Base-by-base conservation (phyloP, 2,888 invertebrate species). In the Matsumyia berberina region DNA sequence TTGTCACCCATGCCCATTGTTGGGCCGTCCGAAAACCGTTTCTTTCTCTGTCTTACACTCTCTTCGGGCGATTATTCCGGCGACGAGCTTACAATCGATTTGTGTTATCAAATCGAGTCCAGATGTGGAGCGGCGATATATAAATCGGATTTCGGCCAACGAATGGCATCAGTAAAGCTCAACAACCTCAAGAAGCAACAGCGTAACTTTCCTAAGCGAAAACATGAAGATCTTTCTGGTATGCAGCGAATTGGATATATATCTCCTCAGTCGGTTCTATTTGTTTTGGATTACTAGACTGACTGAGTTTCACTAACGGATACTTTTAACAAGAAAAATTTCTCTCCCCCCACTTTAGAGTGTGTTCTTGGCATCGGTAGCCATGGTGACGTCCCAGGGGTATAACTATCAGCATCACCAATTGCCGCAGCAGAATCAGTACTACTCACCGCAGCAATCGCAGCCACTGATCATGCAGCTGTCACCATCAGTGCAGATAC, bases 211-310 rank as follows among this genome's bases (percentile, higher is more conserved):
- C 80, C 87, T 87, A 89, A 89, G 89, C 89, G 86, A 78, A 86
- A 90, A 89, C 89, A 90, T 90, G 90, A 90, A 91, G 89, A 88
- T 90, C 87, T 90, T 90, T 89, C 88, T 89, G 90, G 90, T 90
- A 90, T 79, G 91, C 89, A 80, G 9, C 33, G 6, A 3, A 31
- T 57, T 58, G 53, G 73, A 77, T 82, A 73, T 82, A 73, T 24
- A 33, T 51, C 35, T n/a, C 1, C 42, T 11, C 31, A 35, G 67
- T 49, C 46, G 29, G 31, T 33, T 76, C 46, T 49, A 57, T 33
- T 42, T 39, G 9, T 57, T 57, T 58, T 58, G 66, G 76, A 76
- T 76, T 66, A 74, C 29, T 64, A 66, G 66, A 42, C n/a, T 57
- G 37, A 31, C 12, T 8, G 33, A 53, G 24, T 49, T 29, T 15